A percentile compares a stretch with the other conserved stretches of the same genome.
These are phyloP conservation scores for Mormyrus iriodes DNA, from an alignment of 2,113 vertebrate species.

Conservation along the genomic window DNA sequence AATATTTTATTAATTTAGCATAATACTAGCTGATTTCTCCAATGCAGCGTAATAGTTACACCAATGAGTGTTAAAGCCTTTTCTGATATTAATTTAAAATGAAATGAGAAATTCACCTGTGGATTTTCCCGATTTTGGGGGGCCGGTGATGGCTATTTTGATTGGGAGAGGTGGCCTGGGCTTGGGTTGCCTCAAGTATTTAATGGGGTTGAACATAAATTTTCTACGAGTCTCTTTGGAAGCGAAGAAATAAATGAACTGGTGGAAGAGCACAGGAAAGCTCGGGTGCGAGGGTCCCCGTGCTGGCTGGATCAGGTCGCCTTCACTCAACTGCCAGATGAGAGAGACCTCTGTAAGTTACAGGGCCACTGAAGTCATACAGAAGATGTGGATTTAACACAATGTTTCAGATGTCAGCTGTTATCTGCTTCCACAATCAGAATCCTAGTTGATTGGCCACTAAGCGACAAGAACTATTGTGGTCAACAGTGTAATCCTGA, in stretches of 20 bases:
- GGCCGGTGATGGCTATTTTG: conserved; percentile 76
- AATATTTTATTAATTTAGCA: background rate
- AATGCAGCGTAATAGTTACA: background rate
- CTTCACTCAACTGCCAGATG: conserved; percentile 67
- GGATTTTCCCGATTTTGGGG: conserved; percentile 90
- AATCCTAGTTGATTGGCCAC: background rate
- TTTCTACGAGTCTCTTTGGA: conserved; percentile 73
- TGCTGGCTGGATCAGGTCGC: conserved; percentile 70
- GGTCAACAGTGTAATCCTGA: background rate
- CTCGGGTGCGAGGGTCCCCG: conserved; percentile 52
- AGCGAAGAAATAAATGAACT: conserved; percentile 85
- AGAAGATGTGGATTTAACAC: background rate
- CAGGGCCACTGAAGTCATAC: background rate
- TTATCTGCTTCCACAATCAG: background rate
- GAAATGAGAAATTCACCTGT: conserved; percentile 60
- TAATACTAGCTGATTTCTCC: background rate
- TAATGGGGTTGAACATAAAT: conserved; percentile 85
- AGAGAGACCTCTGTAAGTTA: conserved; percentile 19
- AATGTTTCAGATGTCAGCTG: background rate
- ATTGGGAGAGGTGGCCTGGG: conserved; percentile 68
- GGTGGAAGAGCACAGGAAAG: conserved; percentile 75
- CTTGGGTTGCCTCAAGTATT: conserved; percentile 78
- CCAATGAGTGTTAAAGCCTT: background rate
- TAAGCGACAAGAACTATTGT: background rate
- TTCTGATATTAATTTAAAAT: background rate